Evolutionary conservation across 2,113 vertebrate genomes (phyloP), one percentile per base, ranked within the genome.

Genomic region (Oncorhynchus nerka): DNA sequence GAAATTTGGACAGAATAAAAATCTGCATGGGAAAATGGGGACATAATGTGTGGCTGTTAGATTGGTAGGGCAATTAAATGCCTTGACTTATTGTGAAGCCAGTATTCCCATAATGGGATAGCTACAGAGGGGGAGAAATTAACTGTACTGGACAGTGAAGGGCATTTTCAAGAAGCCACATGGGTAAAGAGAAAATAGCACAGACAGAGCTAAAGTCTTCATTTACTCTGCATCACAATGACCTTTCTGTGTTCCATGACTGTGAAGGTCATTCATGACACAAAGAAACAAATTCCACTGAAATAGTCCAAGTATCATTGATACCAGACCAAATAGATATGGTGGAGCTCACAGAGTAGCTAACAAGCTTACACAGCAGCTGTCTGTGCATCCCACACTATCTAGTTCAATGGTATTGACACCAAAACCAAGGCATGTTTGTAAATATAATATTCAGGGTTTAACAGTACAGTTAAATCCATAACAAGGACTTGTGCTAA

Each of bases 71-170:
- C 48, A 73, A 74, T 61, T 45, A 22, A 13, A 16, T 64, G 32
- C 73, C 62, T 66, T 68, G n/a, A 62, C 19, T 16, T 67, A 67
- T 16, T 67, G 65, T 67, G 19, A 57, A 51, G 75, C 13, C 2
- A 19, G 51, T 70, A 75, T 70, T 66, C 57, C 75, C 45, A 65
- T 5, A n/a, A 59, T 70, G 55, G 57, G 48, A 28, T 66, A 8
- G 55, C 59, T 45, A 71, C 39, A 4, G 13, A 45, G 61, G 55
- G 71, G 30, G 26, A 45, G 70, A 81, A 81, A 66, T 65, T 20
- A 73, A 71, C 39, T 77, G 49, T 74, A 45, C 45, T 77, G 19
- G 70, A 57, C 65, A 49, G 32, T 67, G 68, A 73, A 61, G 57
- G 69, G 64, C 55, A 24, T 62, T 67, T 67, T 5, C 16, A 28